phyloP scores from a whole-genome alignment of 2,113 vertebrate species.

The Cnemophilus loriae region DNA sequence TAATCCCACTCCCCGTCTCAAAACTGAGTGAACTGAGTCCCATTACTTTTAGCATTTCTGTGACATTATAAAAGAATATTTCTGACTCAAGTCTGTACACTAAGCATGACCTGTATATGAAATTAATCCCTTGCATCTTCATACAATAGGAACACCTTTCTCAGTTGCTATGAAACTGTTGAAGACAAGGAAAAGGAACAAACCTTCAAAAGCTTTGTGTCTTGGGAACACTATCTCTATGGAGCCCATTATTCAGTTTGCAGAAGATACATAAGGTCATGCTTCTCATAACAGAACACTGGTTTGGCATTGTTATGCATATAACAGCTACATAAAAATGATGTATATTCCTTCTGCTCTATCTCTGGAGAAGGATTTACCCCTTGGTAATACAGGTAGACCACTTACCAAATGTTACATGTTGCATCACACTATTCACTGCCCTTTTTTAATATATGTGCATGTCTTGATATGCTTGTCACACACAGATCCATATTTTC shows the following conservation, averaged over 20 bases:
- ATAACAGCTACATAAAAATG: neutral
- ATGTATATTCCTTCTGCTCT: neutral
- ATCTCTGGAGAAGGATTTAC: neutral
- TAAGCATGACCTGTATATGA: constrained; percentile 37
- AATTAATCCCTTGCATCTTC: constrained; percentile 52
- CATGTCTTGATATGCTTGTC: neutral
- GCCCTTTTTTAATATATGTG: neutral
- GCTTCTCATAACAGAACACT: neutral
- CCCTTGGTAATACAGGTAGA: neutral
- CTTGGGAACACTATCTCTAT: neutral
- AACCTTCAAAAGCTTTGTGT: neutral
- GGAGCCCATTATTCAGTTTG: constrained; percentile 13
- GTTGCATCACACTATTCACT: neutral
- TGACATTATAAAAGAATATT: neutral
- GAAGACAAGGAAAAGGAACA: neutral
- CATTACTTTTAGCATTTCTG: neutral
- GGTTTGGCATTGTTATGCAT: neutral
- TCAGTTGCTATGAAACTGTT: neutral
- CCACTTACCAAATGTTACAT: neutral
- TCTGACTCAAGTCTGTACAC: neutral
- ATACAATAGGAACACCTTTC: neutral
- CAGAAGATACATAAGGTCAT: neutral
- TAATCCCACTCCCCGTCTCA: neutral
- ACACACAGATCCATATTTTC: neutral
- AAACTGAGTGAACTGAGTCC: neutral